A percentile compares a stretch with the other conserved stretches of the same genome.
These are phyloP conservation scores for Malurus melanocephalus DNA, from an alignment of 2,113 vertebrate genomes.

Conservation along the genomic window DNA sequence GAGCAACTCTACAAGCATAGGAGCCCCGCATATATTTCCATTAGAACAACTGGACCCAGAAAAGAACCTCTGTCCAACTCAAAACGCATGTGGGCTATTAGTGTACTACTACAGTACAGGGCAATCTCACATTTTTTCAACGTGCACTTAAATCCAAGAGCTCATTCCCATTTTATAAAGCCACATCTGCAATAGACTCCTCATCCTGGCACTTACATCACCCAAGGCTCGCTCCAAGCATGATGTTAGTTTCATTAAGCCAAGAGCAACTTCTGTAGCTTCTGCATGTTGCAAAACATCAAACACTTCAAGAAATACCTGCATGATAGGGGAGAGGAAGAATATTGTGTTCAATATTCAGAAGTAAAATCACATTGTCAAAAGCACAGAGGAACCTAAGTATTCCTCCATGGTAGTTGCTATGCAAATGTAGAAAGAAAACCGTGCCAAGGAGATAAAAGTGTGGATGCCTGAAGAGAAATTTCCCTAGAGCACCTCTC, in stretches of 20 bases:
- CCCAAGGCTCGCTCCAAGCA: slow-evolving; percentile 75
- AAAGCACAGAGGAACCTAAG: not conserved
- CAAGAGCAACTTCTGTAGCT: slow-evolving; percentile 54
- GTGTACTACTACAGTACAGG: not conserved
- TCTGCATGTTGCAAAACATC: slow-evolving; percentile 18
- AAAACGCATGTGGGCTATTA: not conserved
- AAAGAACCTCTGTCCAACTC: not conserved
- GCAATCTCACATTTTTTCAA: not conserved
- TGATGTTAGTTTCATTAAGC: slow-evolving; percentile 75
- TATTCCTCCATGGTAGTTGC: not conserved
- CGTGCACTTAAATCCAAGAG: not conserved
- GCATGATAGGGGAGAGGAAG: not conserved
- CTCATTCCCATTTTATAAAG: not conserved
- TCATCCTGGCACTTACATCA: slow-evolving; percentile 64
- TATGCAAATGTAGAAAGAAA: not conserved
- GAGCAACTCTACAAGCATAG: not conserved
- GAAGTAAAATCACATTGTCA: not conserved
- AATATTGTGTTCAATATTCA: not conserved
- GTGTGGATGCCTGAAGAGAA: not conserved
- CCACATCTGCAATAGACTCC: not conserved
- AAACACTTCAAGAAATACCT: slow-evolving; percentile 74
- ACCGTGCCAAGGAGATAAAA: not conserved
- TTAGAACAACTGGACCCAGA: not conserved
- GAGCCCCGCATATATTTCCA: not conserved
- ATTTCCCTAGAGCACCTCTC: not conserved